These are phyloP conservation scores for Drosophila antonietae DNA, from an alignment of 2,888 invertebrate genomes.

Conservation along the genomic window DNA sequence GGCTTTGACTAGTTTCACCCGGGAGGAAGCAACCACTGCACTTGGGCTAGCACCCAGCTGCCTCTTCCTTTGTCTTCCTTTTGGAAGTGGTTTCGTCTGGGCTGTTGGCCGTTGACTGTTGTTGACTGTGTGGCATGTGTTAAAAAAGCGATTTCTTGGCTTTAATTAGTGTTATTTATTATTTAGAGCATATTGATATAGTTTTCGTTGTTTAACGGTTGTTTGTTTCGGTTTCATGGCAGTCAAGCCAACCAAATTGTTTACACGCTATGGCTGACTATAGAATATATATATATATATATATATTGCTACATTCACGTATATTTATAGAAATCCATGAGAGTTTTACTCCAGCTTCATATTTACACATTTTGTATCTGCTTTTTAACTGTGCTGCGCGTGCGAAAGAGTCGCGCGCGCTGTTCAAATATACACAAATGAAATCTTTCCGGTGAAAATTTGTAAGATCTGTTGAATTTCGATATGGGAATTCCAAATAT, in stretches of 20 bases:
- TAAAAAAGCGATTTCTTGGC: constrained; percentile 75
- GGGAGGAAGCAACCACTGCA: constrained; percentile 48
- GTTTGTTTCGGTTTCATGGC: constrained; percentile 60
- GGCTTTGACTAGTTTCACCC: constrained; percentile 71
- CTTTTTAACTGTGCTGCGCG: constrained; percentile 23
- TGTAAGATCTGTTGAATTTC: constrained; percentile 36
- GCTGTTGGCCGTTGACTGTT: constrained; percentile 15
- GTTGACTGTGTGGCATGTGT: constrained; percentile 59
- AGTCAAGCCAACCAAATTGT: constrained; percentile 35
- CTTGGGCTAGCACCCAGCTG: constrained; percentile 21
- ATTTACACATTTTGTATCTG: constrained; percentile 38
- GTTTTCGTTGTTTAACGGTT: constrained; percentile 79
- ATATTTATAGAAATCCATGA: constrained; percentile 69
- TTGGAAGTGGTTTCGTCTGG: constrained; percentile 36
- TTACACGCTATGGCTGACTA: constrained; percentile 34
- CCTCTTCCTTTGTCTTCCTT: constrained; percentile 48
- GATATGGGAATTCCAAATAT: constrained; percentile 63
- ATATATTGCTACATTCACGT: not conserved
- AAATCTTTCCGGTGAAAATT: constrained; percentile 47
- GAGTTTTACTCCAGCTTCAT: constrained; percentile 30
- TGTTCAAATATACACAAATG: constrained; percentile 42
- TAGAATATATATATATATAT: constrained; percentile 16
- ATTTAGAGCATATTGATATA: constrained; percentile 82
- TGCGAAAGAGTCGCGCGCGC: constrained; percentile 54
- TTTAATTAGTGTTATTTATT: constrained; percentile 83